Base-by-base conservation (phyloP, 2,113 vertebrate genomes). In the Perognathus longimembris region DNA sequence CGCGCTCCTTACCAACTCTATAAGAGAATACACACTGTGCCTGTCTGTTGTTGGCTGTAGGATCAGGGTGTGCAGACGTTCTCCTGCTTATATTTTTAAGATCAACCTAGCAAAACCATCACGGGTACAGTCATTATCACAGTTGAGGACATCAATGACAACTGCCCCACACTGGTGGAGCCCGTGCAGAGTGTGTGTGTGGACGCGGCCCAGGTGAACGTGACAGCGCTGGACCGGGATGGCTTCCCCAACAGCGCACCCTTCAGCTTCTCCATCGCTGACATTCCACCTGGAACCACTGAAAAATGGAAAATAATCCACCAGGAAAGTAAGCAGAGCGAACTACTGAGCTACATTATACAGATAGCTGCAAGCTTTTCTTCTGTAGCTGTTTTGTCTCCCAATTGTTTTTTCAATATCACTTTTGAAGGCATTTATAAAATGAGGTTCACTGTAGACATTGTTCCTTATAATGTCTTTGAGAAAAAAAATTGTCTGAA, bases 71-170 rank as follows among this genome's bases (percentile, higher is more conserved):
- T 64, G 17, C 38, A 3, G 66, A 32, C 14, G 30, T 85, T 92
- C 89, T 85, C 91, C 20, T n/a, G 73, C 24, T 67, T 89, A 18
- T 95, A 4, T 54, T 91, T 88, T 94, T 34, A 90, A 99, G 99
- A 97, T 95, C 79, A 95, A 69, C 98, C 98, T 18, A 88, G 84
- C 40, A 98, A 99, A 98, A 99, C 99, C 0, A 97, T 98, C 92
- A 99, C 99, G 0, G 99, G 99, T 66, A 99, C 98, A 0, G 75
- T 99, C 0, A 89, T 98, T 38, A 98, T 99, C 95, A 95, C 97
- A 1, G 98, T 99, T 45, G 91, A 97, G 86, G 99, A 99, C 96
- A 96, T 96, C 59, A 99, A 99, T 93, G 99, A 99, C 97, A 98
- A 99, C 91, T 99, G 99, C 91, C 99, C 99, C 0, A 36, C 82